These are phyloP conservation scores for Spermophilus dauricus DNA, from an alignment of 2,113 vertebrate genomes.

Conservation along the genomic window DNA sequence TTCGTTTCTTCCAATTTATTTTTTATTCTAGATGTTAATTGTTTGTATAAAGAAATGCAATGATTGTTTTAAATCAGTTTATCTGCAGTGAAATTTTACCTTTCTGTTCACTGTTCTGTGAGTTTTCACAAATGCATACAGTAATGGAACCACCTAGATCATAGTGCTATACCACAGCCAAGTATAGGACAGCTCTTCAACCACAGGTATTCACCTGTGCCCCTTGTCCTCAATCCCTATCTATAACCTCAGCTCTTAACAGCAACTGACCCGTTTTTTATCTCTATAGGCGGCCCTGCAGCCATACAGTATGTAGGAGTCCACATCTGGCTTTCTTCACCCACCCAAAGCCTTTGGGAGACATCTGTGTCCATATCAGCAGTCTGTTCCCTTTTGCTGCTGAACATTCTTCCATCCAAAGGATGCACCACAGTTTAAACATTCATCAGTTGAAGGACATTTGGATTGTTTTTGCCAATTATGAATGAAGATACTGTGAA, in stretches of 20 bases:
- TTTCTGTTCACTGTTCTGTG: neutral
- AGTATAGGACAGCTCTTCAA: neutral
- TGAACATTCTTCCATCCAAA: neutral
- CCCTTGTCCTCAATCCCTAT: neutral
- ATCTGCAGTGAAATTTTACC: neutral
- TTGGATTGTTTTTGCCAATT: neutral
- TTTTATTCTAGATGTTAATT: slow-evolving; percentile 3
- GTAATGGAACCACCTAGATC: neutral
- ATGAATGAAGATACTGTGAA: neutral
- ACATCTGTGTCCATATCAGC: neutral
- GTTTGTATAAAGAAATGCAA: neutral
- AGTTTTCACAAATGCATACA: neutral
- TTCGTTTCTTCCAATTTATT: neutral
- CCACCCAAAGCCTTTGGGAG: neutral
- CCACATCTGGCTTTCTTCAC: neutral
- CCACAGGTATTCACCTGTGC: neutral
- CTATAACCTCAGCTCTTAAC: neutral
- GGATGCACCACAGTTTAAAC: neutral
- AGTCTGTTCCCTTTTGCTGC: neutral
- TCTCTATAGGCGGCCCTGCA: neutral
- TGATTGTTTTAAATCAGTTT: neutral
- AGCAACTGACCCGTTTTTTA: neutral
- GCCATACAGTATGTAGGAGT: too few relatives aligned
- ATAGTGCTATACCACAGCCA: neutral
- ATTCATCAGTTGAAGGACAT: neutral